These are phyloP conservation scores for Ammodytes marinus DNA, from an alignment of 2,113 vertebrate genomes.

Conservation along the genomic window DNA sequence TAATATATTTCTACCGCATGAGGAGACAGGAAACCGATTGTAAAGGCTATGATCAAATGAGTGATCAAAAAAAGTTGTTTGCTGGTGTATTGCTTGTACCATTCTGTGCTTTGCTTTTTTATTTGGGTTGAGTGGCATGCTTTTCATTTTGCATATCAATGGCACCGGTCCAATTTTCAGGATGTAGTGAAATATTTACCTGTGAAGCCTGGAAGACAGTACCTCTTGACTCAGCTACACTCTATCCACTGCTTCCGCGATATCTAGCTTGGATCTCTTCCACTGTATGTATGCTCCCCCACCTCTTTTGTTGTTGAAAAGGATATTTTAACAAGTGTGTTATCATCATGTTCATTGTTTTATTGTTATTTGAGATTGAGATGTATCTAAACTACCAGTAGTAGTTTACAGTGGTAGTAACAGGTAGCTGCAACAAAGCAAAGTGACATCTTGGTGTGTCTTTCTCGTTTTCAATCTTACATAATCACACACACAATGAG, in stretches of 20 bases:
- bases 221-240: conserved; percentile 34
- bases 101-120: conserved; percentile 38
- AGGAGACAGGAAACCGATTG: background rate
- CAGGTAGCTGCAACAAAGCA: no score
- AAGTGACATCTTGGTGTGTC: background rate
- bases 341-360: conserved; percentile 38
- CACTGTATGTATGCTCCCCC: background rate
- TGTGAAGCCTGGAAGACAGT: conserved; percentile 57
- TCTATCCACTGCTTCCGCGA: conserved; percentile 9
- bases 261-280: conserved; percentile 35
- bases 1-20: background rate
- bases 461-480: background rate
- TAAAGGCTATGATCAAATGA: conserved; percentile 12
- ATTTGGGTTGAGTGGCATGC: conserved; percentile 45
- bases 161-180: conserved; percentile 54
- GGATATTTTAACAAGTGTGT: conserved; percentile 30
- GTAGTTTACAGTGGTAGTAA: no score
- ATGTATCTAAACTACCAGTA: no score
- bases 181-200: conserved; percentile 67
- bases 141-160: conserved; percentile 72
- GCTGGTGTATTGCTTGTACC: background rate
- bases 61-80: conserved; percentile 17
- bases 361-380: background rate
- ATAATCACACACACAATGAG: background rate
- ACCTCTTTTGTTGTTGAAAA: conserved; percentile 13